These are phyloP conservation scores for Scolopax rusticola DNA, from an alignment of 2,797 vertebrate species.

Conservation along the genomic window DNA sequence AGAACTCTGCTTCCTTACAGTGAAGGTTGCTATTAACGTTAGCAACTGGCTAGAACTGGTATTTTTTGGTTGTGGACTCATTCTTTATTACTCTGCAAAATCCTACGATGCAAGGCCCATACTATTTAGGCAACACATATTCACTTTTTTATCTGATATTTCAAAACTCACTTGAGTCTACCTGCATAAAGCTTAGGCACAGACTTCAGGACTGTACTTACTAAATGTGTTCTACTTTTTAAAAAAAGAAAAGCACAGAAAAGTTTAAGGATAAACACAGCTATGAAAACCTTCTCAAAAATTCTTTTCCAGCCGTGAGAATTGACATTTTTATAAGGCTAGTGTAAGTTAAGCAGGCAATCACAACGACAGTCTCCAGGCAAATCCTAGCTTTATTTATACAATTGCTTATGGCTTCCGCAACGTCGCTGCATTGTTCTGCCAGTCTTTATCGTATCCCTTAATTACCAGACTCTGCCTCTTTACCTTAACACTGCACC, in stretches of 20 bases:
- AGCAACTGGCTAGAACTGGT: neutral
- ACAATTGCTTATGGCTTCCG: neutral
- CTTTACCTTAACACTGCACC: neutral
- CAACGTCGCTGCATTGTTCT: neutral
- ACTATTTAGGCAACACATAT: neutral
- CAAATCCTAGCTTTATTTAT: neutral
- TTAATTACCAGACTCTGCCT: neutral
- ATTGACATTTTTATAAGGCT: neutral
- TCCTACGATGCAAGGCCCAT: neutral
- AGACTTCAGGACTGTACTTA: neutral
- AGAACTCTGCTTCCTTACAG: neutral
- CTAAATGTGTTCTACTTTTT: rapidly evolving
- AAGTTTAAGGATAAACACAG: neutral
- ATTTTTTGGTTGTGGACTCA: neutral
- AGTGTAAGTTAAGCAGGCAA: neutral
- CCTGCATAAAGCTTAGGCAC: neutral
- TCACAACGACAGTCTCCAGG: neutral
- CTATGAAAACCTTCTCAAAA: neutral
- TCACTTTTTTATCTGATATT: neutral
- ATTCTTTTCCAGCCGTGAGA: neutral
- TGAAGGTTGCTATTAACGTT: neutral
- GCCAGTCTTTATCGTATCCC: neutral
- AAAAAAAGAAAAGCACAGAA: neutral
- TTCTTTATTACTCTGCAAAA: neutral
- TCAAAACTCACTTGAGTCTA: neutral